Conservation (phyloP, 1,140 invertebrate species). For the Plectrocnemia conspersa region DNA sequence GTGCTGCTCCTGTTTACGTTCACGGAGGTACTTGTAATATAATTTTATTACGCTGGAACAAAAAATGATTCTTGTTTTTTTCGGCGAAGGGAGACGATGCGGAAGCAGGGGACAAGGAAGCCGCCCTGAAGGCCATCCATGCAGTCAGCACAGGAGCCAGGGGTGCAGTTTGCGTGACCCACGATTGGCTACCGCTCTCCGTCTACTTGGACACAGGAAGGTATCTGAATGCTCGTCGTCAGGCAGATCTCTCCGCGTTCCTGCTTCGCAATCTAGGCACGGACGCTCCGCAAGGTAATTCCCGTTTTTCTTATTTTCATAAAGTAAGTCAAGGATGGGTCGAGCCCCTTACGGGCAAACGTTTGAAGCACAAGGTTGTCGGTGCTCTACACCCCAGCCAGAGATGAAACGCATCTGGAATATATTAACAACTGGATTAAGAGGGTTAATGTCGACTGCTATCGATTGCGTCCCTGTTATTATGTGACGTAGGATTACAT, state of each 20-base stretch:
- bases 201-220: constrained; percentile 60
- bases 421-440: too few relatives aligned
- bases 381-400: too few relatives aligned
- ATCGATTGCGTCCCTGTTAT: too few relatives aligned
- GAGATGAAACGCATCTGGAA: too few relatives aligned
- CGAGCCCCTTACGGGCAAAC: too few relatives aligned
- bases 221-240: constrained; percentile 65
- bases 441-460: too few relatives aligned
- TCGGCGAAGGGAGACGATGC: constrained; percentile 35
- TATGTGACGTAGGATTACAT: too few relatives aligned
- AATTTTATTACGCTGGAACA: not conserved
- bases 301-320: too few relatives aligned
- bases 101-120: constrained; percentile 51
- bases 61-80: not conserved
- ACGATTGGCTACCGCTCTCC: constrained; percentile 60
- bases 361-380: too few relatives aligned
- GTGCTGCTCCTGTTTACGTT: constrained; percentile 13
- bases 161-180: constrained; percentile 66
- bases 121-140: constrained; percentile 64
- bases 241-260: constrained; percentile 66
- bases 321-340: too few relatives aligned
- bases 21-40: constrained; percentile 8
- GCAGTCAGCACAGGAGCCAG: constrained; percentile 65
- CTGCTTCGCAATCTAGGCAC: constrained; percentile 63
- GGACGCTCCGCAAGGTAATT: constrained; percentile 20